Evolutionary conservation across 2,113 vertebrate genomes (phyloP).

Genomic region (Pampusana beccarii): DNA sequence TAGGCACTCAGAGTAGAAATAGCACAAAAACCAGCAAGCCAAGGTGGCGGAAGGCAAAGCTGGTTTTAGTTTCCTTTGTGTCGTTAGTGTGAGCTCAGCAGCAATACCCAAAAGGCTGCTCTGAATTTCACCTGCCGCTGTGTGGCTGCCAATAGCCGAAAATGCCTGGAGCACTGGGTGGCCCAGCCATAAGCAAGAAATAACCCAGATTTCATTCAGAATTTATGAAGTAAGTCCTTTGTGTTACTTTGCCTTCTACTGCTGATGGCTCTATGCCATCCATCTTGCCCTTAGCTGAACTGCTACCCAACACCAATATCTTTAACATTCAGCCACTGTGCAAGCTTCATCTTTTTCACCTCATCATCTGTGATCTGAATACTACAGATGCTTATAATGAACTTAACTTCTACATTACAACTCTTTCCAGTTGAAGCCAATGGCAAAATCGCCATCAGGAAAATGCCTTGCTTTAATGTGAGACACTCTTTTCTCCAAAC

Average conservation of each 20-base stretch:
- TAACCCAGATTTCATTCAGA: background rate
- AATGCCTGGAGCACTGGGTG: background rate
- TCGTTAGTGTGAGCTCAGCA: background rate
- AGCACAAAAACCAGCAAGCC: background rate
- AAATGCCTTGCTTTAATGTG: background rate
- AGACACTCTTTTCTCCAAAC: background rate
- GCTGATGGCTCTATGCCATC: background rate
- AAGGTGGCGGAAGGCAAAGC: rapidly evolving
- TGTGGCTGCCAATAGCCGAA: background rate
- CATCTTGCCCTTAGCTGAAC: background rate
- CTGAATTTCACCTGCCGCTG: background rate
- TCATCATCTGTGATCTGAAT: background rate
- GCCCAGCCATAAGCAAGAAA: background rate
- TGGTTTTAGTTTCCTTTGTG: background rate
- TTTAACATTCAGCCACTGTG: background rate
- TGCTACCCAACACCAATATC: background rate
- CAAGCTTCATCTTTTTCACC: background rate
- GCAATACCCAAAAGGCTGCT: background rate
- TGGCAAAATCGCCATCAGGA: background rate
- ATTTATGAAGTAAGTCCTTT: background rate
- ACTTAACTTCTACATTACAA: background rate
- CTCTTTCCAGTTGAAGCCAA: background rate
- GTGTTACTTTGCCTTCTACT: background rate
- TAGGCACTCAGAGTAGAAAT: background rate
- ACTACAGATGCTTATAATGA: background rate